phyloP scores from a whole-genome alignment of 2,113 vertebrate species.

The Chloropsis cyanopogon region DNA sequence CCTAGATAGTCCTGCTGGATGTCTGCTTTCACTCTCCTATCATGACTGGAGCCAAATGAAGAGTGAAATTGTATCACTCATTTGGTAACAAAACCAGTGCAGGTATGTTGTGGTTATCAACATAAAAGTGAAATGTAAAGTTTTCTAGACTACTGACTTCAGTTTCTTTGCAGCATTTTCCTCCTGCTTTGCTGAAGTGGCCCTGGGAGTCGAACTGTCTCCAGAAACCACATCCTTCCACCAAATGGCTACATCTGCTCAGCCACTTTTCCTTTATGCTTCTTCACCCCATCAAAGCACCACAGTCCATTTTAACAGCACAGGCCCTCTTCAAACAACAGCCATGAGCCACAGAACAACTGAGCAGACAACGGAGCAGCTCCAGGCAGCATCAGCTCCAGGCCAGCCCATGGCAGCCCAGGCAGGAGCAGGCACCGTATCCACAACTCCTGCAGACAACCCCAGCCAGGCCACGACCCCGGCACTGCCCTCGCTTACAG shows the following conservation, averaged over 20 bases:
- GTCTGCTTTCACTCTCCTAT: not conserved
- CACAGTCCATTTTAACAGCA: not conserved
- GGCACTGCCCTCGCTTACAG: not conserved
- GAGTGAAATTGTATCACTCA: not conserved
- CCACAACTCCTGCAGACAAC: not conserved
- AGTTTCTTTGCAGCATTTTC: conserved; percentile 61
- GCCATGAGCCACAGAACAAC: not conserved
- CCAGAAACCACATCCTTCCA: not conserved
- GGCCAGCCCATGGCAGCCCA: not conserved
- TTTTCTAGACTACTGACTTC: not conserved
- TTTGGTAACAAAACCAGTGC: not conserved
- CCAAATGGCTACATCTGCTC: not conserved
- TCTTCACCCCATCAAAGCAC: not conserved
- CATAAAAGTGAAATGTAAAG: not conserved
- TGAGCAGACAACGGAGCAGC: not conserved
- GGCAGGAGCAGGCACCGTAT: not conserved
- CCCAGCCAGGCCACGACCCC: not conserved
- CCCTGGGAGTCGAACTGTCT: not conserved
- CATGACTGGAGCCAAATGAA: not conserved
- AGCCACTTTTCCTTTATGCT: not conserved
- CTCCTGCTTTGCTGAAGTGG: not conserved
- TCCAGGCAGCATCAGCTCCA: not conserved
- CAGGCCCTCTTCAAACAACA: not conserved
- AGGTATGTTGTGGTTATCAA: not conserved
- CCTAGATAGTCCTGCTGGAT: not conserved